Conservation (phyloP, 2,113 vertebrate genomes). For the Benthochromis sp. region DNA sequence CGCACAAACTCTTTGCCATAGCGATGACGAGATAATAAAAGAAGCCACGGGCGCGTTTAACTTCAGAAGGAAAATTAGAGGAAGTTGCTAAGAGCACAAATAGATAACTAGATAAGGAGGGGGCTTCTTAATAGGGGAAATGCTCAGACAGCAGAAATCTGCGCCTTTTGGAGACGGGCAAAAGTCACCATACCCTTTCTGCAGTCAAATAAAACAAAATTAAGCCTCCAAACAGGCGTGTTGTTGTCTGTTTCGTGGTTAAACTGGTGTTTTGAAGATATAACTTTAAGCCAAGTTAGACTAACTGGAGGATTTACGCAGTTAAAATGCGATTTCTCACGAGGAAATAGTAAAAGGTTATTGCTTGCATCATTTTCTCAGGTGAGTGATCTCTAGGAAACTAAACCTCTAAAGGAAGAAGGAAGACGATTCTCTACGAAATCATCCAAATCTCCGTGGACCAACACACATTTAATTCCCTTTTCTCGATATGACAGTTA, state of each 20-base stretch:
- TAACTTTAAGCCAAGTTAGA: constrained; percentile 25
- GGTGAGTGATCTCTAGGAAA: neutral
- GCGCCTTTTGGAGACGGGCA: neutral
- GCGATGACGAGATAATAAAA: constrained; percentile 63
- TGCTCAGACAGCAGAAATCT: constrained; percentile 26
- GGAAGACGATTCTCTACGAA: neutral
- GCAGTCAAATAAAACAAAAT: neutral
- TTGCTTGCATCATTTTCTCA: neutral
- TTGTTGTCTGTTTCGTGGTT: neutral
- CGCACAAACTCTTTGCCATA: constrained; percentile 33
- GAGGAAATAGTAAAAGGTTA: neutral
- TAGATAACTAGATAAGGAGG: constrained; percentile 57
- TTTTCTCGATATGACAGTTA: neutral
- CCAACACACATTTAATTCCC: neutral
- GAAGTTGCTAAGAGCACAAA: constrained; percentile 60
- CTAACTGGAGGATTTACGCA: neutral
- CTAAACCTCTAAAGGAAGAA: neutral
- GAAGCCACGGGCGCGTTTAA: constrained; percentile 56
- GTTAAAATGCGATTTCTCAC: neutral
- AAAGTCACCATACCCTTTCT: neutral
- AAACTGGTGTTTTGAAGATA: neutral
- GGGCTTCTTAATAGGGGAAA: constrained; percentile 16
- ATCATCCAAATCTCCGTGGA: neutral
- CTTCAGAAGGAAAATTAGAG: constrained; percentile 66
- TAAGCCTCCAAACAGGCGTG: neutral